Evolutionary conservation across 2,888 invertebrate genomes (phyloP).

Genomic region (Agriotes lineatus): DNA sequence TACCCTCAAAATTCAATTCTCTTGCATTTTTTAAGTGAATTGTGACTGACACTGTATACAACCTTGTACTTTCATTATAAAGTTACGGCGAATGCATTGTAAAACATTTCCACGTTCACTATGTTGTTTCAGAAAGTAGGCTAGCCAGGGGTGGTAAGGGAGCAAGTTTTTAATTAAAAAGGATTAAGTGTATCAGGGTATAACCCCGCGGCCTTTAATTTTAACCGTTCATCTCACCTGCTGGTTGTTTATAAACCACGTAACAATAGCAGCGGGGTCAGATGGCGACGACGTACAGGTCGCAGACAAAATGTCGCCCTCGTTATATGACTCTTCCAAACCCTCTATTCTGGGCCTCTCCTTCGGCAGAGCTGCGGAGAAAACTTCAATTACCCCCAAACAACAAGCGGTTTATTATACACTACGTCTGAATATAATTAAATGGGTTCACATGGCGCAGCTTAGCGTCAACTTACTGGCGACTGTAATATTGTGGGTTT

Average conservation of each 20-base stretch:
- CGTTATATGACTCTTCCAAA: constrained; percentile 56
- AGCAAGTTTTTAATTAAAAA: no score
- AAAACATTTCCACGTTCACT: no score
- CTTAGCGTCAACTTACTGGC: constrained; percentile 62
- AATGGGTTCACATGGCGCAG: background rate
- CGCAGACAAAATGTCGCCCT: constrained; percentile 60
- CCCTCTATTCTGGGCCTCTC: constrained; percentile 62
- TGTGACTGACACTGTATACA: no score
- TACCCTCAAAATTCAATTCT: no score
- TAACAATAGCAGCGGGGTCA: constrained; percentile 61
- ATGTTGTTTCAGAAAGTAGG: no score
- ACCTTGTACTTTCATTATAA: no score
- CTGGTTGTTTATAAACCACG: constrained; percentile 62
- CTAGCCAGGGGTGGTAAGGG: no score
- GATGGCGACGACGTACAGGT: constrained; percentile 62
- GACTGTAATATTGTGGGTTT: constrained; percentile 68
- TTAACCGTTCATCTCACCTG: constrained; percentile 53
- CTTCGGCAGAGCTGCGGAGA: constrained; percentile 61
- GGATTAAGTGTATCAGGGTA: no score
- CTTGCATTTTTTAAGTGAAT: no score
- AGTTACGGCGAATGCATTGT: no score
- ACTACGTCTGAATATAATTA: constrained; percentile 23
- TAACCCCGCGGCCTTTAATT: no score
- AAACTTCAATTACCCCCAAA: constrained; percentile 20
- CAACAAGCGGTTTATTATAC: constrained; percentile 23